phyloP scores from a whole-genome alignment of 1,140 invertebrate species.

The Bombus polaris region DNA sequence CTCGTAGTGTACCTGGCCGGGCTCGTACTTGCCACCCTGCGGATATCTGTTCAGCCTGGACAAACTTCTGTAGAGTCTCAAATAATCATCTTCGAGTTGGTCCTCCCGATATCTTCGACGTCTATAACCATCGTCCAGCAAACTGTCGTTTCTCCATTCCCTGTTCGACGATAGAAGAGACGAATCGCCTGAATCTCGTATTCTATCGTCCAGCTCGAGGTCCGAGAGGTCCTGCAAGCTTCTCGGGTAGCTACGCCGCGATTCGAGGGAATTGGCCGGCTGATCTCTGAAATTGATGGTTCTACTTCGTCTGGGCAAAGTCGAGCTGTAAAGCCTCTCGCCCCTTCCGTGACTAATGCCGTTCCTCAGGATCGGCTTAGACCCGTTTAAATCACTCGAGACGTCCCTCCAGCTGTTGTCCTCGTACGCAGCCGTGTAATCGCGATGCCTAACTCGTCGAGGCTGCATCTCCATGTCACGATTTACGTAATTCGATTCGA shows the following conservation, averaged over 20 bases:
- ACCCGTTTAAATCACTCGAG: background rate
- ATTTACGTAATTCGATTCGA: constrained; percentile 28
- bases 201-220: constrained; percentile 74
- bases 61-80: constrained; percentile 71
- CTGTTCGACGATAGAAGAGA: constrained; percentile 34
- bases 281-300: constrained; percentile 71
- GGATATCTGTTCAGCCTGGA: constrained; percentile 65
- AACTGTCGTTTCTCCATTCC: constrained; percentile 5
- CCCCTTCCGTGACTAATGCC: constrained; percentile 40
- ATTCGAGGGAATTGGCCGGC: constrained; percentile 25
- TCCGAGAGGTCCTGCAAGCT: constrained; percentile 78
- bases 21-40: constrained; percentile 69
- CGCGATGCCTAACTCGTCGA: constrained; percentile 19
- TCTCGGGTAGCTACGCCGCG: constrained; percentile 71
- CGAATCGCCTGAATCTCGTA: constrained; percentile 61
- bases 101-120: constrained; percentile 32
- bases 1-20: constrained; percentile 80
- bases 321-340: constrained; percentile 61
- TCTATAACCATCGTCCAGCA: constrained; percentile 24
- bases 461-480: constrained; percentile 17
- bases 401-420: background rate
- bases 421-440: constrained; percentile 29
- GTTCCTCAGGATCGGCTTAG: constrained; percentile 58
- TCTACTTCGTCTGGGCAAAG: constrained; percentile 67
- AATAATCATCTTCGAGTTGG: constrained; percentile 68